These are phyloP conservation scores for Ectropis crepuscularia DNA, from an alignment of 2,888 invertebrate genomes.

Conservation along the genomic window DNA sequence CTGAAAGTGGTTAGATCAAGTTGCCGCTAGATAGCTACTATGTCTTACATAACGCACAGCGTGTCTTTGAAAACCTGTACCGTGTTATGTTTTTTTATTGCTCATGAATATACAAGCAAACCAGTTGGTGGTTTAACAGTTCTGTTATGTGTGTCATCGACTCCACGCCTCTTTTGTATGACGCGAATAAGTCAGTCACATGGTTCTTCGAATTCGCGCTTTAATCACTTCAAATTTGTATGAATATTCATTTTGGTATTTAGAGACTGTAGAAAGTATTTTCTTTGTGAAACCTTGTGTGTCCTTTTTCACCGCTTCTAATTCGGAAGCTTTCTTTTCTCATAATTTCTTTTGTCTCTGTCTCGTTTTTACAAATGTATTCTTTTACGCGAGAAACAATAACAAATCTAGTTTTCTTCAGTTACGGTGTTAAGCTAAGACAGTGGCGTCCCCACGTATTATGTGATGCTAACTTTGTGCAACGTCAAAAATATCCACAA, in stretches of 20 bases:
- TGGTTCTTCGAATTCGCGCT: slow-evolving; percentile 34
- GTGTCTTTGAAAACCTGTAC: slow-evolving; percentile 44
- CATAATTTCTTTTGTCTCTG: slow-evolving; percentile 22
- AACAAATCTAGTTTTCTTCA: slow-evolving; percentile 1
- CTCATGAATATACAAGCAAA: slow-evolving; percentile 39
- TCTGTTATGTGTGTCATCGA: slow-evolving; percentile 37
- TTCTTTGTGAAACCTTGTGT: slow-evolving; percentile 26
- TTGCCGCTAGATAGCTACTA: slow-evolving; percentile 39
- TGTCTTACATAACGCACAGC: slow-evolving; percentile 38
- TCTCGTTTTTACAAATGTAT: slow-evolving; percentile 13
- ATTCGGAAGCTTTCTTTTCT: slow-evolving; percentile 27
- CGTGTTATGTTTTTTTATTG: slow-evolving; percentile 41
- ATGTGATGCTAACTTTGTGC: slow-evolving; percentile 38
- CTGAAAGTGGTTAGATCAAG: slow-evolving; percentile 55
- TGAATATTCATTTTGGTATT: slow-evolving; percentile 32
- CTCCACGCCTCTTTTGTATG: slow-evolving; percentile 35
- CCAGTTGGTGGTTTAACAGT: slow-evolving; percentile 38
- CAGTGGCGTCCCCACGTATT: slow-evolving; percentile 12
- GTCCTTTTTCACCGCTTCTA: slow-evolving; percentile 30
- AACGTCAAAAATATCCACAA: slow-evolving; percentile 60
- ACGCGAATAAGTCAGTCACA: slow-evolving; percentile 28
- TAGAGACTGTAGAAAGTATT: slow-evolving; percentile 24
- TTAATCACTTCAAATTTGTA: slow-evolving; percentile 19
- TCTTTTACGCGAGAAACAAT: slow-evolving; percentile 1
- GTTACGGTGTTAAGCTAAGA: slow-evolving; percentile 6